Conservation (phyloP, 2,888 invertebrate genomes). For the Ferdinandea cuprea region DNA sequence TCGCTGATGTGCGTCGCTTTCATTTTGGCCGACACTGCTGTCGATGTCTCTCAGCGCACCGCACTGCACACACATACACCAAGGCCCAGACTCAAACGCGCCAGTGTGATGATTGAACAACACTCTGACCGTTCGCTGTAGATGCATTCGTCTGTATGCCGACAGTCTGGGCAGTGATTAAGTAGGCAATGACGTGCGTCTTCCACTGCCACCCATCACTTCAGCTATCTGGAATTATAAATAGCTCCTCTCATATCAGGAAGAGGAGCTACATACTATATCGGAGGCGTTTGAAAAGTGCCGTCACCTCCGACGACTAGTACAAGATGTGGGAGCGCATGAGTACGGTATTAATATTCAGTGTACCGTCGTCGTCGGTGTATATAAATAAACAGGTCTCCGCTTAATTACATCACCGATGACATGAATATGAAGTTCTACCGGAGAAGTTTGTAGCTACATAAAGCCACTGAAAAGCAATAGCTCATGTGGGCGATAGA, state of each 20-base stretch:
- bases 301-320: conserved; percentile 44
- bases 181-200: conserved; percentile 62
- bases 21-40: conserved; percentile 16
- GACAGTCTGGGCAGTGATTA: conserved; percentile 58
- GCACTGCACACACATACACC: background rate
- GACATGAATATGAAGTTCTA: conserved; percentile 64
- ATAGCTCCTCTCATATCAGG: conserved; percentile 54
- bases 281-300: conserved; percentile 55
- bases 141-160: conserved; percentile 63
- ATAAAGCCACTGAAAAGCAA: conserved; percentile 4
- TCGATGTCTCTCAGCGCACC: conserved; percentile 15
- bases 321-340: conserved; percentile 45
- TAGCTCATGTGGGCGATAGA: conserved; percentile 25
- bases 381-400: conserved; percentile 68
- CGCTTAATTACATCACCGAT: conserved; percentile 66
- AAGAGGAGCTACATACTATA: conserved; percentile 17
- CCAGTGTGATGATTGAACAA: conserved; percentile 51
- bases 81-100: conserved; percentile 8
- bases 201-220: conserved; percentile 54
- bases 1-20: conserved; percentile 65
- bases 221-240: conserved; percentile 65
- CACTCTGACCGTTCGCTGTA: conserved; percentile 41
- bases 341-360: conserved; percentile 35
- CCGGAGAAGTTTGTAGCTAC: conserved; percentile 40
- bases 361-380: conserved; percentile 33